Base-by-base conservation (phyloP, 1,140 invertebrate genomes). In the Antheraea mylitta region DNA sequence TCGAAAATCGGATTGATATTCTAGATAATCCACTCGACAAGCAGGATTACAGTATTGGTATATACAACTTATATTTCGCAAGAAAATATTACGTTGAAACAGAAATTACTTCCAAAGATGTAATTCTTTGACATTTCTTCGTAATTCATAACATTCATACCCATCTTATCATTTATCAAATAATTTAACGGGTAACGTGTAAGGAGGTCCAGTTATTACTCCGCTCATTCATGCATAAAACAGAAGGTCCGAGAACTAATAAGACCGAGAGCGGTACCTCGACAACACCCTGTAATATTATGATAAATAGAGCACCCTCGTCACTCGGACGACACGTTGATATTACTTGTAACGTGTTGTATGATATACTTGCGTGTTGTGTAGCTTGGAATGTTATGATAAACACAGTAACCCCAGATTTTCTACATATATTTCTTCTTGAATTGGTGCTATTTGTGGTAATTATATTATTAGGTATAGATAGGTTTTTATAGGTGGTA, bases 241-340 rank as follows among this genome's bases (percentile, higher is more conserved):
- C 69, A 70, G 42, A 38, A 60, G 66, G 64, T 53, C 64, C 69
- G 62, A 70, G 66, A 70, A 70, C 69, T 70, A 70, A 70, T 70
- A 70, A 66, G 69, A 70, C 64, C 62, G 45, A 62, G 62, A 60
- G 60, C 58, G 64, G 22, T 18, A 66, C 22, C 69, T 70, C 66
- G 69, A 70, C 69, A 66, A 66, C 64, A 60, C 64, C 37, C 59
- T 64, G 59, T 70, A 64, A 70, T 70, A 70, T 70, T 70, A 70
- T 70, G 69, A 70, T 70, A 70, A 70, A 70, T 70, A 70, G 69
- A 22, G 18, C 42, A 70, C 69, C 69, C 69, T 70, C 42, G 69
- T 70, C 69, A 70, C 64, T 19, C 64, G 64, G 53, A 48, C 53
- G 30, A 53, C 45, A 53, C 9, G 45, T 13, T 53, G 45, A 53